Evolutionary conservation across 2,888 invertebrate species (phyloP).

Genomic region (Patella caerulea): DNA sequence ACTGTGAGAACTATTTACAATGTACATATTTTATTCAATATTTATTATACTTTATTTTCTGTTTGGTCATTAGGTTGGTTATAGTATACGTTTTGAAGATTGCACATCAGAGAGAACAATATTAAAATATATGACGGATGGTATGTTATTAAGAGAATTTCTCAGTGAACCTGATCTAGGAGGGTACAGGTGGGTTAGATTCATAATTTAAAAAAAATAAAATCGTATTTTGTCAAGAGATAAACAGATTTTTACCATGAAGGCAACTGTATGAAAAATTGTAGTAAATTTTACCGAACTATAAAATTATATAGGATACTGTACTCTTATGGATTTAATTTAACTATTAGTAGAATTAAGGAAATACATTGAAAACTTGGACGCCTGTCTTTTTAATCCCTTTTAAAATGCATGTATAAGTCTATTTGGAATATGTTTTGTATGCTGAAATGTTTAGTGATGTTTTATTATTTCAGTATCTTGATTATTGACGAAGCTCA

Average conservation of each 20-base stretch:
- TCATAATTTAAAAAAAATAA: too few relatives aligned
- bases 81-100: slow-evolving; percentile 96
- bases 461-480: slow-evolving; percentile 77
- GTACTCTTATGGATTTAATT: too few relatives aligned
- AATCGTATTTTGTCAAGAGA: too few relatives aligned
- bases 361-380: too few relatives aligned
- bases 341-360: too few relatives aligned
- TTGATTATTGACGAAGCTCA: slow-evolving; percentile 99
- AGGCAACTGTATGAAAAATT: too few relatives aligned
- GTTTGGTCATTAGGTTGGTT: slow-evolving; percentile 75
- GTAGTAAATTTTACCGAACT: too few relatives aligned
- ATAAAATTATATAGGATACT: too few relatives aligned
- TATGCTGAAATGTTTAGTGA: not conserved
- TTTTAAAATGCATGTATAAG: too few relatives aligned
- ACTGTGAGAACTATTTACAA: not conserved
- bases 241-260: too few relatives aligned
- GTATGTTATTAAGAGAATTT: slow-evolving; percentile 96
- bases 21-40: not conserved
- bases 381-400: too few relatives aligned
- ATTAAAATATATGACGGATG: slow-evolving; percentile 99
- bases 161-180: slow-evolving; percentile 96
- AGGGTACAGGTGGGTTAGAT: slow-evolving; percentile 79
- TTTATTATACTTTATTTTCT: slow-evolving; percentile 18
- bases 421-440: too few relatives aligned
- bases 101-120: slow-evolving; percentile 97